Evolutionary conservation across 2,888 invertebrate genomes (phyloP).

Genomic region (Colletes collaris): DNA sequence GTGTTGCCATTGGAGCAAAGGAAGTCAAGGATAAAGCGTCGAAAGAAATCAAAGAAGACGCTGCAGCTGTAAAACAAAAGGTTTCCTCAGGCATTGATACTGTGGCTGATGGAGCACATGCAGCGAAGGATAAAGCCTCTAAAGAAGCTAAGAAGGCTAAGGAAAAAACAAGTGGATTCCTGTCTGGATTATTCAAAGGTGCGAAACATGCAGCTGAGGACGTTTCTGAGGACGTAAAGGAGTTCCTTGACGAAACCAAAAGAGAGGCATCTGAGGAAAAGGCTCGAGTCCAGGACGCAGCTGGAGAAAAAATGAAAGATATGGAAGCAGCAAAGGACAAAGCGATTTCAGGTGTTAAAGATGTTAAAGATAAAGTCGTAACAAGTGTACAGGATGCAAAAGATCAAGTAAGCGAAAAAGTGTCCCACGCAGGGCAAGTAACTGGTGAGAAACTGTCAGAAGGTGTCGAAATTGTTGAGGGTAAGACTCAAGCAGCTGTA

Average conservation of each 20-base stretch:
- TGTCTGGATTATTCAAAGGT: slow-evolving; percentile 50
- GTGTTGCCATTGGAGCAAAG: slow-evolving; percentile 52
- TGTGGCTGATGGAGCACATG: slow-evolving; percentile 71
- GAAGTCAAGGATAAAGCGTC: slow-evolving; percentile 66
- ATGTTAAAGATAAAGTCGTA: slow-evolving; percentile 47
- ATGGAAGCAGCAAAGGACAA: slow-evolving; percentile 63
- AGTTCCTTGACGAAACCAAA: slow-evolving; percentile 74
- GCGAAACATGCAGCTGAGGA: slow-evolving; percentile 77
- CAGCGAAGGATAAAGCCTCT: slow-evolving; percentile 75
- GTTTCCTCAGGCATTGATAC: slow-evolving; percentile 70
- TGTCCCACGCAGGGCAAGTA: not conserved
- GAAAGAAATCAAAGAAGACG: slow-evolving; percentile 75
- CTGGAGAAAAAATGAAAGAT: slow-evolving; percentile 51
- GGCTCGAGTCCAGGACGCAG: slow-evolving; percentile 42
- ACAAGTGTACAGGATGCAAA: slow-evolving; percentile 38
- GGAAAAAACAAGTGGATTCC: slow-evolving; percentile 76
- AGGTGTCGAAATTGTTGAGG: slow-evolving; percentile 2
- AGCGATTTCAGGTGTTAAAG: slow-evolving; percentile 46
- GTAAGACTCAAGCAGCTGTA: slow-evolving; percentile 7
- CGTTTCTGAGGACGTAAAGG: slow-evolving; percentile 81
- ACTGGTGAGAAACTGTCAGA: slow-evolving; percentile 20
- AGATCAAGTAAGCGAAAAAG: slow-evolving; percentile 23
- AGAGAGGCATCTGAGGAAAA: slow-evolving; percentile 83
- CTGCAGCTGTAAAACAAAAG: slow-evolving; percentile 58
- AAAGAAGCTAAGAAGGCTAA: slow-evolving; percentile 84